phyloP scores from a whole-genome alignment of 2,797 vertebrate genomes.

The Protonibea diacanthus region DNA sequence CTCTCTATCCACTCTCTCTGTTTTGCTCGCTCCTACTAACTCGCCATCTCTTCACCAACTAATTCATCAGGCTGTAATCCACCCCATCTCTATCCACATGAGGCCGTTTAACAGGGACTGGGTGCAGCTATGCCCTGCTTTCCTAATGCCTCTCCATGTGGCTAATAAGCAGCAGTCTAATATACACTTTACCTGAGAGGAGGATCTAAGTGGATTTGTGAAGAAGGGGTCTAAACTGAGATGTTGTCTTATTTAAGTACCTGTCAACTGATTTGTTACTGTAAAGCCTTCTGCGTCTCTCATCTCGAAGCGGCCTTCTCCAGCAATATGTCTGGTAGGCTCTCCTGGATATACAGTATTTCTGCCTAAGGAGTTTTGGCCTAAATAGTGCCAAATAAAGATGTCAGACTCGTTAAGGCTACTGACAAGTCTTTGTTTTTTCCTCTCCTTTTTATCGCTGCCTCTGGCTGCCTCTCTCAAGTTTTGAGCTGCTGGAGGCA shows the following conservation, averaged over 20 bases:
- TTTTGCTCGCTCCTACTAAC: slow-evolving; percentile 52
- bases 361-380: slow-evolving; percentile 65
- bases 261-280: slow-evolving; percentile 78
- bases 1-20: slow-evolving; percentile 37
- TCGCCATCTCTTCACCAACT: slow-evolving; percentile 69
- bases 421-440: slow-evolving; percentile 70
- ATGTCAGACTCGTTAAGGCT: slow-evolving; percentile 70
- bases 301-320: slow-evolving; percentile 60
- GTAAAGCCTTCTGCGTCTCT: slow-evolving; percentile 71
- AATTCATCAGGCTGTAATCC: slow-evolving; percentile 83
- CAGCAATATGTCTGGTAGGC: slow-evolving; percentile 56
- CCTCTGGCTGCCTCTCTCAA: slow-evolving; percentile 58
- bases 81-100: slow-evolving; percentile 75
- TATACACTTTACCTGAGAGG: slow-evolving; percentile 78
- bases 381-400: slow-evolving; percentile 74
- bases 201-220: slow-evolving; percentile 82
- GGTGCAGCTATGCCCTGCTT: slow-evolving; percentile 77
- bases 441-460: slow-evolving; percentile 30
- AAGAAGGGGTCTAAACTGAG: slow-evolving; percentile 74
- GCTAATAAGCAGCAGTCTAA: slow-evolving; percentile 83
- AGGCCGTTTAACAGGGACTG: slow-evolving; percentile 79
- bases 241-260: slow-evolving; percentile 82
- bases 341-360: slow-evolving; percentile 58
- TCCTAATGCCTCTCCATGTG: slow-evolving; percentile 80
- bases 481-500: slow-evolving; percentile 66